phyloP scores from a whole-genome alignment of 2,888 invertebrate genomes.

The Mystacides longicornis region DNA sequence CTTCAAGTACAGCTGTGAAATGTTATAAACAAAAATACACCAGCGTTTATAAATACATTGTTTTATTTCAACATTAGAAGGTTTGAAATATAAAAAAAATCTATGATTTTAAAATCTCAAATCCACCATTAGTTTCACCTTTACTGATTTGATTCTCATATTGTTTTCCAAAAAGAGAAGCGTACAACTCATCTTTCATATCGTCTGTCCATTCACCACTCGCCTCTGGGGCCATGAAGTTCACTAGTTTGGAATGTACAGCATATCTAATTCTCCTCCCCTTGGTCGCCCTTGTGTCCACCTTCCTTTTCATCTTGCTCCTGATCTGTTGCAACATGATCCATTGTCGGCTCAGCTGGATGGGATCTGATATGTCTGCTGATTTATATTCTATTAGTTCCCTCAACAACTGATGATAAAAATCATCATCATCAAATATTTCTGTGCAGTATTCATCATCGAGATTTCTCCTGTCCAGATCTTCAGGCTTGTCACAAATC shows the following conservation, averaged over 20 bases:
- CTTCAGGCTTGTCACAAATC: slow-evolving; percentile 21
- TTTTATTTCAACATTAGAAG: no score
- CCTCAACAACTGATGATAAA: slow-evolving; percentile 87
- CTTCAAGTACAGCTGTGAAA: no score
- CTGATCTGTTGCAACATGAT: slow-evolving; percentile 85
- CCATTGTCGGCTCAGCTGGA: slow-evolving; percentile 83
- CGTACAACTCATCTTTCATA: slow-evolving; percentile 71
- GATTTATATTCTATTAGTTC: slow-evolving; percentile 91
- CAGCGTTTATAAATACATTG: no score
- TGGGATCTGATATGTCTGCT: slow-evolving; percentile 72
- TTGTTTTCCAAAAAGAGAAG: slow-evolving; percentile 70
- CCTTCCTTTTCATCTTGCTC: slow-evolving; percentile 85
- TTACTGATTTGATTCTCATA: slow-evolving; percentile 37
- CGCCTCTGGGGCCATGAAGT: slow-evolving; percentile 82
- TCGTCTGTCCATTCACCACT: slow-evolving; percentile 64
- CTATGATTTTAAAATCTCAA: slow-evolving; percentile 1
- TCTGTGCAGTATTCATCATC: slow-evolving; percentile 63
- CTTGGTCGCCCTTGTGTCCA: slow-evolving; percentile 91
- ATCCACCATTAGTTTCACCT: slow-evolving; percentile 9
- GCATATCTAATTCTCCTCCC: slow-evolving; percentile 84
- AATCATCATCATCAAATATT: slow-evolving; percentile 95
- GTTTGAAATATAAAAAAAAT: background rate
- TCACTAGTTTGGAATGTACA: slow-evolving; percentile 77
- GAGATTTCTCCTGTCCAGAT: slow-evolving; percentile 27
- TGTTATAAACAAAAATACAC: no score